Percentiles rank a stretch among this genome's conserved stretches.
phyloP scores from a whole-genome alignment of 2,888 invertebrate species.

The Escarpia spicata region DNA sequence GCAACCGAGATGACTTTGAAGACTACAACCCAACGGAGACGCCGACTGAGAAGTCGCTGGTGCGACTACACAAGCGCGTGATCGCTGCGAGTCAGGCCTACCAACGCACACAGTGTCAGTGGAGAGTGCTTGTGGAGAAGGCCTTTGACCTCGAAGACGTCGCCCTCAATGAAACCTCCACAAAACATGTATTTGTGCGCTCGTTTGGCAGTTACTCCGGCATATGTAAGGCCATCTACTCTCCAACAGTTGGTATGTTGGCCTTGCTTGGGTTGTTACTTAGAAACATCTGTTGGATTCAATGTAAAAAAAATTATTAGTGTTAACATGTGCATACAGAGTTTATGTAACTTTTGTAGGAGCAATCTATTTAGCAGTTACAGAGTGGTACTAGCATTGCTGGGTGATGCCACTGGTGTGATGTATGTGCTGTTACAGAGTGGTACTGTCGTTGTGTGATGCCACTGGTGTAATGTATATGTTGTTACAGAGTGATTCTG shows the following conservation, averaged over 20 bases:
- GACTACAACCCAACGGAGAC: constrained; percentile 56
- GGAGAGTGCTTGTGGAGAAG: constrained; percentile 80
- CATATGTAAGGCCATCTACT: constrained; percentile 55
- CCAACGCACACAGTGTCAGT: constrained; percentile 92
- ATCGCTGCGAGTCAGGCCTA: constrained; percentile 43
- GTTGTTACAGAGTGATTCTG: no score
- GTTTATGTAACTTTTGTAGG: no score
- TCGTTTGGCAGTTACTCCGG: constrained; percentile 49
- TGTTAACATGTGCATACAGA: no score
- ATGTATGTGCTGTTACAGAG: no score
- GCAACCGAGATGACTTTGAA: constrained; percentile 54
- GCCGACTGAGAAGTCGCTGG: constrained; percentile 80
- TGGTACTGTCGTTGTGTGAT: no score
- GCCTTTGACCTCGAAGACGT: constrained; percentile 84
- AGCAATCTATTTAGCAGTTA: no score
- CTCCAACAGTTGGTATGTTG: constrained; percentile 62
- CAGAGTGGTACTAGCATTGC: no score
- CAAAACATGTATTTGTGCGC: constrained; percentile 47
- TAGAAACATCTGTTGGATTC: not conserved
- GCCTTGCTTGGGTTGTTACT: not conserved
- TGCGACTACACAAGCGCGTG: constrained; percentile 78
- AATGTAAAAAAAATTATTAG: no score
- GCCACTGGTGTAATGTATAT: no score
- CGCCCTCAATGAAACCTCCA: constrained; percentile 75
- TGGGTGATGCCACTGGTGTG: no score